Evolutionary conservation across 2,113 vertebrate species (phyloP).

Genomic region (Haemorhous mexicanus): DNA sequence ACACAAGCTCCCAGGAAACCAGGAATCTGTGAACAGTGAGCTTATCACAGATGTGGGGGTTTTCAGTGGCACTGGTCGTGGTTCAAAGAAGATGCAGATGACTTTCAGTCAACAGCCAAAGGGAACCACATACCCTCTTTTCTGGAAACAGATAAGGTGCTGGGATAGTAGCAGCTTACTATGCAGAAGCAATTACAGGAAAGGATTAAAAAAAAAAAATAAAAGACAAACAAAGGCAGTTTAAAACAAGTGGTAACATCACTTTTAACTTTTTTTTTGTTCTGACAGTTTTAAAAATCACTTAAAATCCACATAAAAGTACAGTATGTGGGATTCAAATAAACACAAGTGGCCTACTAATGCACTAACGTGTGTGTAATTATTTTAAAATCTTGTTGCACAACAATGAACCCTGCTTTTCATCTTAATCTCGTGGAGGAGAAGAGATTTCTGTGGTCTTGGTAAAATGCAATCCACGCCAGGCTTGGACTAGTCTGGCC

Average conservation of each 20-base stretch:
- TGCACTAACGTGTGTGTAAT: slow-evolving; percentile 58
- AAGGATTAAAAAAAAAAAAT: background rate
- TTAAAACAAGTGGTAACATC: slow-evolving; percentile 20
- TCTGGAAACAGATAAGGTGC: slow-evolving; percentile 40
- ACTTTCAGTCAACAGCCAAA: slow-evolving; percentile 15
- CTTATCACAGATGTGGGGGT: background rate
- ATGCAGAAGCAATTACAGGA: background rate
- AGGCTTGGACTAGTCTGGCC: slow-evolving; percentile 69
- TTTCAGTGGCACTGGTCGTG: background rate
- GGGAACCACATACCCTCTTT: slow-evolving; percentile 2
- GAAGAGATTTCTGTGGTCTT: slow-evolving; percentile 59
- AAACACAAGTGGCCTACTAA: slow-evolving; percentile 57
- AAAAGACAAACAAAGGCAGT: background rate
- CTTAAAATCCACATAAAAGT: slow-evolving; percentile 65
- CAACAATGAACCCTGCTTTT: slow-evolving; percentile 59
- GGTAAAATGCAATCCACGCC: slow-evolving; percentile 55
- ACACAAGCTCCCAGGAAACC: background rate
- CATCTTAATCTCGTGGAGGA: slow-evolving; percentile 50
- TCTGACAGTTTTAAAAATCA: slow-evolving; percentile 62
- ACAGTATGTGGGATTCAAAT: slow-evolving; percentile 59
- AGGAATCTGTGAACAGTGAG: background rate
- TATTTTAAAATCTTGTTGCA: slow-evolving; percentile 71
- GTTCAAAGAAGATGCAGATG: slow-evolving; percentile 3
- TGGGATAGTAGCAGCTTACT: background rate
- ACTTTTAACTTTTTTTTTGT: background rate